Evolutionary conservation across 1,140 invertebrate genomes (phyloP).

Genomic region (Drosophila santomea): DNA sequence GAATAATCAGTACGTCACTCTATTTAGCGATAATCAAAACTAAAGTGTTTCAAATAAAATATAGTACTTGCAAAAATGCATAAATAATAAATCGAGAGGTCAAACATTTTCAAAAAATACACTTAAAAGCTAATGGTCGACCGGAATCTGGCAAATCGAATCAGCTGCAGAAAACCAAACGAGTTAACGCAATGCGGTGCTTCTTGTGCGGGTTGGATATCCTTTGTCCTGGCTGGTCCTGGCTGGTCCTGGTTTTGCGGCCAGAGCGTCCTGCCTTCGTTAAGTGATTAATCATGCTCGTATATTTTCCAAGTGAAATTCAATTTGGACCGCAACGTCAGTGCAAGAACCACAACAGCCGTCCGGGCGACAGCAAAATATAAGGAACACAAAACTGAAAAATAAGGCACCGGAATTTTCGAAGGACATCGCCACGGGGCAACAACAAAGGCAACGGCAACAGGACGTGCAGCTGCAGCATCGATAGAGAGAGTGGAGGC

Average conservation of each 20-base stretch:
- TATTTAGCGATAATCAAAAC: not conserved
- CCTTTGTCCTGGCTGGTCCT: slow-evolving; percentile 22
- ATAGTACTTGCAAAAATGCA: too few species aligned
- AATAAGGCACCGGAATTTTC: slow-evolving; percentile 45
- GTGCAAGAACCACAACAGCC: slow-evolving; percentile 42
- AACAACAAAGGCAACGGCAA: not conserved
- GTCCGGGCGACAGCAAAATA: slow-evolving; percentile 30
- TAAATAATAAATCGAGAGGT: too few species aligned
- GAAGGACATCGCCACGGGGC: slow-evolving; percentile 26
- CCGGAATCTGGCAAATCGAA: slow-evolving; percentile 33
- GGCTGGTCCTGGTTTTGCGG: not conserved
- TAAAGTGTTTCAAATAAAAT: not conserved
- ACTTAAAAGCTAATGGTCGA: slow-evolving; percentile 8
- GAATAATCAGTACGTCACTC: not conserved
- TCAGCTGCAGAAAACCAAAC: slow-evolving; percentile 32
- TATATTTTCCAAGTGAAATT: slow-evolving; percentile 76
- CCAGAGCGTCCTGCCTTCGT: slow-evolving; percentile 26
- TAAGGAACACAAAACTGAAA: slow-evolving; percentile 37
- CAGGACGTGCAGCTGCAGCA: not conserved
- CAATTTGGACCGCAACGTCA: slow-evolving; percentile 70
- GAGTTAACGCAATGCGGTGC: slow-evolving; percentile 31
- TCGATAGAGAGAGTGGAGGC: not conserved
- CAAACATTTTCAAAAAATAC: not conserved
- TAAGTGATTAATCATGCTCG: slow-evolving; percentile 76
- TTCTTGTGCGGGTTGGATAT: slow-evolving; percentile 17